These are phyloP conservation scores for Lagodon rhomboides DNA, from an alignment of 2,797 vertebrate genomes.

Conservation along the genomic window DNA sequence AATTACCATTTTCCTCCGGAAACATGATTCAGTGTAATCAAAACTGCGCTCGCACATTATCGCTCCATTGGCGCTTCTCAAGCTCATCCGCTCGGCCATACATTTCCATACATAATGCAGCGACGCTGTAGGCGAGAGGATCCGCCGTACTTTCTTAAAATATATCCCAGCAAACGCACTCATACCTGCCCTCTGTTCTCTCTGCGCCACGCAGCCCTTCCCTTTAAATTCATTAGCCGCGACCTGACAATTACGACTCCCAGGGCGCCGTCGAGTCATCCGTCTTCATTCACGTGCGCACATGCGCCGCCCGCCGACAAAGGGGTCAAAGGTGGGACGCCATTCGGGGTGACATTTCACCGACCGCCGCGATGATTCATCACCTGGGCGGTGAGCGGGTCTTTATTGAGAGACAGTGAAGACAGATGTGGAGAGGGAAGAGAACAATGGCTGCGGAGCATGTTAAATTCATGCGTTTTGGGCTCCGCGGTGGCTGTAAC, in stretches of 20 bases:
- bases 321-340: slow-evolving; percentile 68
- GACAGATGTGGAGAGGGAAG: slow-evolving; percentile 18
- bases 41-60: slow-evolving; percentile 38
- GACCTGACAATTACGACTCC: slow-evolving; percentile 24
- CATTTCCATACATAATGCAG: slow-evolving; percentile 19
- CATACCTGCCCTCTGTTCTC: background rate
- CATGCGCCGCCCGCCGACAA: slow-evolving; percentile 15
- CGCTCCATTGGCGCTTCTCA: slow-evolving; percentile 30
- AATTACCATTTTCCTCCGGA: slow-evolving; percentile 46
- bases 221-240: slow-evolving; percentile 18
- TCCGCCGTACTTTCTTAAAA: slow-evolving; percentile 1
- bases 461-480: slow-evolving; percentile 28
- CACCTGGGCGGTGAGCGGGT: background rate
- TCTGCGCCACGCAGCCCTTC: too few species aligned
- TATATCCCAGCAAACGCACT: slow-evolving; percentile 1
- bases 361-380: slow-evolving; percentile 51
- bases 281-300: slow-evolving; percentile 52
- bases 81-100: slow-evolving; percentile 16
- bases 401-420: slow-evolving; percentile 29
- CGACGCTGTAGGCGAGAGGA: slow-evolving; percentile 11
- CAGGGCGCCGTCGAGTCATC: slow-evolving; percentile 28
- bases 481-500: background rate
- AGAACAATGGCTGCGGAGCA: slow-evolving; percentile 13
- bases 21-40: slow-evolving; percentile 31
- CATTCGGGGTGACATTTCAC: slow-evolving; percentile 58